Percentiles rank a stretch among this genome's conserved stretches.
These are phyloP conservation scores for Oryzias woworae DNA, from an alignment of 2,113 vertebrate species.

Conservation along the genomic window DNA sequence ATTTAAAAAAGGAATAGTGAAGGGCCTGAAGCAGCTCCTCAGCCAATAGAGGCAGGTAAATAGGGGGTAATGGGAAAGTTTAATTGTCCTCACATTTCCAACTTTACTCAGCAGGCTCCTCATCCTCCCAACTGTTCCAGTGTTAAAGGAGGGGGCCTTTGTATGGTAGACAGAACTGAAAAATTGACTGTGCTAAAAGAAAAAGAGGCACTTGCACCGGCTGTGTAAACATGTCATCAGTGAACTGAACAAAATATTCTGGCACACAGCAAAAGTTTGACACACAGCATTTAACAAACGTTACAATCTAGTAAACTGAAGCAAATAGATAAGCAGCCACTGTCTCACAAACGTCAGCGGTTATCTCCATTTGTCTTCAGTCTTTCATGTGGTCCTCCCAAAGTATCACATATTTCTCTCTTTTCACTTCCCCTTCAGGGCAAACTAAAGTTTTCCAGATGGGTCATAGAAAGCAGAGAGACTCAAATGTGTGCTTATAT, in stretches of 20 bases:
- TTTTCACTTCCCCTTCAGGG: slow-evolving; percentile 6
- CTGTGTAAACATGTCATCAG: slow-evolving; percentile 58
- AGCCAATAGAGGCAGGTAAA: no score
- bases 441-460: slow-evolving; percentile 67
- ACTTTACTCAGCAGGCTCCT: background rate
- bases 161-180: slow-evolving; percentile 27
- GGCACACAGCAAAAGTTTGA: slow-evolving; percentile 31
- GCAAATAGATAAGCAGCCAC: slow-evolving; percentile 48
- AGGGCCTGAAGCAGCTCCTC: no score
- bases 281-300: slow-evolving; percentile 45
- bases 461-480: slow-evolving; percentile 28
- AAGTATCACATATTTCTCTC: slow-evolving; percentile 26
- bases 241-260: slow-evolving; percentile 33
- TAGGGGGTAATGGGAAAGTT: no score
- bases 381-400: slow-evolving; percentile 29
- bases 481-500: slow-evolving; percentile 49
- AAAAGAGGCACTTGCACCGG: slow-evolving; percentile 29
- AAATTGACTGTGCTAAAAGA: slow-evolving; percentile 28
- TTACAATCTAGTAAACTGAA: slow-evolving; percentile 49
- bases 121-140: slow-evolving; percentile 6
- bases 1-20: no score
- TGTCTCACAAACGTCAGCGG: slow-evolving; percentile 24
- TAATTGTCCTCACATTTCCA: background rate
- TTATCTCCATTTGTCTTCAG: slow-evolving; percentile 17
- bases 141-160: slow-evolving; percentile 1